These are phyloP conservation scores for Morone saxatilis DNA, from an alignment of 2,113 vertebrate species.

Conservation along the genomic window DNA sequence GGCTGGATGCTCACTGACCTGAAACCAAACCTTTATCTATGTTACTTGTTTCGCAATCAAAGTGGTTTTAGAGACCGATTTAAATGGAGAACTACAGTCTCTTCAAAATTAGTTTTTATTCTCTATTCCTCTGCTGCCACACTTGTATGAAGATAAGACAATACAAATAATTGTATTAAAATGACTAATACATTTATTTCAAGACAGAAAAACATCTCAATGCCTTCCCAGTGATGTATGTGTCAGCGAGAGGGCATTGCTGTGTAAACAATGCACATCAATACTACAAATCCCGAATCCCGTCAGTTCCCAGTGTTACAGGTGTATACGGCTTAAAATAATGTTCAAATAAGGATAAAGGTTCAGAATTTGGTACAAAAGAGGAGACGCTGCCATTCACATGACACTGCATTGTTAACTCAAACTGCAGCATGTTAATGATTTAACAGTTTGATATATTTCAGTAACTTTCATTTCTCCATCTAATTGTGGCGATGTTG, in stretches of 20 bases:
- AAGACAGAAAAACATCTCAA: background rate
- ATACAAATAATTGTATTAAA: background rate
- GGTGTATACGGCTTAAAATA: background rate
- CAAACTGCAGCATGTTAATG: too few species aligned
- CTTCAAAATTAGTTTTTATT: background rate
- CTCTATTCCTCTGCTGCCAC: background rate
- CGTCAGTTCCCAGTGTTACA: too few species aligned
- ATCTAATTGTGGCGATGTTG: background rate
- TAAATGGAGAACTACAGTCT: background rate
- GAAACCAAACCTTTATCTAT: background rate
- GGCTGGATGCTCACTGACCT: background rate
- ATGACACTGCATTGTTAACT: background rate
- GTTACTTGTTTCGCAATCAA: background rate
- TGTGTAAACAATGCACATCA: constrained; percentile 23
- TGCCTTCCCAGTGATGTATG: background rate
- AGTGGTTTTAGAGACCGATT: background rate
- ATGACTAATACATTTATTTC: constrained; percentile 36
- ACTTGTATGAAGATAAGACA: background rate
- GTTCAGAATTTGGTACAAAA: background rate
- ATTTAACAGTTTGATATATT: background rate
- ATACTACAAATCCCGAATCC: background rate
- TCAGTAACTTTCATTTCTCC: background rate
- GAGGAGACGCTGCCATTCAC: background rate
- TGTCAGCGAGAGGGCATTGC: background rate
- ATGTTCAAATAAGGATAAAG: background rate